Conservation (phyloP, 2,888 invertebrate genomes). For the Theodoxus fluviatilis region DNA sequence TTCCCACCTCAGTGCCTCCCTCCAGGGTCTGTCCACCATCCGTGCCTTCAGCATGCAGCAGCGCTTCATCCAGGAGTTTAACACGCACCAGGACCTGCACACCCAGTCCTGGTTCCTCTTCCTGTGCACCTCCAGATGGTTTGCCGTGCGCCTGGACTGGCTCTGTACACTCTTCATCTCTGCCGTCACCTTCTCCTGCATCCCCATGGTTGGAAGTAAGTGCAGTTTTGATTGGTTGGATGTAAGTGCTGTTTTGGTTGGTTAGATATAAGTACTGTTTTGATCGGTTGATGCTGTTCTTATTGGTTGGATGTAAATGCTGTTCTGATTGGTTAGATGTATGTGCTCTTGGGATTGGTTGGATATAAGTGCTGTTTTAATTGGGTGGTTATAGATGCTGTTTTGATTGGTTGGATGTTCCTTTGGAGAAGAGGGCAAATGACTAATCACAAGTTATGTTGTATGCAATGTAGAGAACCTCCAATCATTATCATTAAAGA, state of each 20-base stretch:
- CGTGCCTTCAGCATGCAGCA: conserved; percentile 85
- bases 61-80: conserved; percentile 72
- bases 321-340: conserved; percentile 69
- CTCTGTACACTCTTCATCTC: conserved; percentile 87
- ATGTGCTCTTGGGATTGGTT: conserved; percentile 68
- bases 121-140: conserved; percentile 87
- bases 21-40: conserved; percentile 90
- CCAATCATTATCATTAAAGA: neutral
- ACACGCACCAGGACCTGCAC: conserved; percentile 72
- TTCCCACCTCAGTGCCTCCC: conserved; percentile 85
- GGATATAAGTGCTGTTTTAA: conserved; percentile 63
- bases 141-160: conserved; percentile 91
- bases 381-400: conserved; percentile 68
- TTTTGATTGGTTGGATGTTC: conserved; percentile 70
- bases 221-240: conserved; percentile 68
- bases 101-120: conserved; percentile 92
- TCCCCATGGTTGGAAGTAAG: conserved; percentile 72
- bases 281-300: too few relatives aligned
- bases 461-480: too few relatives aligned
- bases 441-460: too few relatives aligned
- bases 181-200: conserved; percentile 84
- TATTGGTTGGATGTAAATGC: conserved; percentile 68
- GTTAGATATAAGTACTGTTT: conserved; percentile 66
- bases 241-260: conserved; percentile 66
- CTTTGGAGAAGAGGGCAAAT: too few relatives aligned